Base-by-base conservation (phyloP, 1,140 invertebrate genomes). In the Cardiocondyla obscurior region DNA sequence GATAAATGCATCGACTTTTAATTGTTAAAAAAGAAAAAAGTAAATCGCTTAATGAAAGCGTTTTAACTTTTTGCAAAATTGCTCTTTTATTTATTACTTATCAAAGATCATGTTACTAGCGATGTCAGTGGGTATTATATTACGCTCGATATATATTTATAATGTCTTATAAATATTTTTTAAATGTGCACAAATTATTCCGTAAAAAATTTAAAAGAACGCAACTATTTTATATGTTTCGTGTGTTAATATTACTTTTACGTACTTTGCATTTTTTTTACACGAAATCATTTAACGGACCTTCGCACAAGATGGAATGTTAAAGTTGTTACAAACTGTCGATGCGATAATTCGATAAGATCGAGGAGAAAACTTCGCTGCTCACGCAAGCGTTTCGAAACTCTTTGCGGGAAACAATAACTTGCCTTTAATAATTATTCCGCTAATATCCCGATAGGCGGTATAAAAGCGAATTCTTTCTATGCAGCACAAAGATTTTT, bases 271-370 rank as follows among this genome's bases (percentile, higher is more conserved):
- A 44, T 33, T 60, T 58, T 30, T 58, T 70, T 44, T n/a, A 36
- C 39, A 7, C 6, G 28, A 74, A 33, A 49, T 33, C n/a, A n/a
- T 46, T 74, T 74, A 74, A 36, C 55, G 12, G 30, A 64, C 33
- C 19, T 49, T 19, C 16, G 8, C 36, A 25, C 14, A 14, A 42
- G 36, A 25, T 36, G 57, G 39, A 74, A 42, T 28, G 64, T 64
- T 46, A 76, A 33, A 36, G 22, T 76, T 46, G 57, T 62, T 64
- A 64, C 42, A 64, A 64, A 76, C 19, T 36, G 28, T 76, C 19
- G 57, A 64, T 60, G 42, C 57, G 73, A 51, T 76, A 76, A 46
- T 64, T 64, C 44, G 73, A 76, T 76, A 76, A 76, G 72, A 62
- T 60, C 55, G 55, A 44, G 42, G 57, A 36, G 73, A 64, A 64